Percentiles rank a stretch among this genome's conserved stretches.
phyloP scores from a whole-genome alignment of 2,113 vertebrate species.

The Forbesichthys agassizii region DNA sequence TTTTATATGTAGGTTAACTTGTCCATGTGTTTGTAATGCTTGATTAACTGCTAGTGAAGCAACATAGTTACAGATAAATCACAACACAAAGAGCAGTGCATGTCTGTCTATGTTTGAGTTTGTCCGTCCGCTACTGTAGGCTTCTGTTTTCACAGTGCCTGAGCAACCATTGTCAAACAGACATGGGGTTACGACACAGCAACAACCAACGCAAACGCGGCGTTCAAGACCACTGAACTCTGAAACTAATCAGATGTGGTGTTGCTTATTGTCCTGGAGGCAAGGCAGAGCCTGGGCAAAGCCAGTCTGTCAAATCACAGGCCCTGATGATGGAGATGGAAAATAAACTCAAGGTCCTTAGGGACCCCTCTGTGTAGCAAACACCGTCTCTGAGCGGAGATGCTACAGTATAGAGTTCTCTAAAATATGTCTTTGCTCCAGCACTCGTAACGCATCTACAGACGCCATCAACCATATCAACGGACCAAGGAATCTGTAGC shows the following conservation, averaged over 20 bases:
- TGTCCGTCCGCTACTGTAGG: conserved; percentile 31
- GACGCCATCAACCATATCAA: conserved; percentile 75
- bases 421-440: conserved; percentile 67
- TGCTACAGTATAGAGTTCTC: conserved; percentile 77
- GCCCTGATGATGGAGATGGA: conserved; percentile 80
- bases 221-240: conserved; percentile 83
- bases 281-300: conserved; percentile 69
- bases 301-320: conserved; percentile 78
- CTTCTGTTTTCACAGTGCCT: conserved; percentile 67
- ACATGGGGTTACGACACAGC: conserved; percentile 67
- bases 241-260: conserved; percentile 83
- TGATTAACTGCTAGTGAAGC: conserved; percentile 45
- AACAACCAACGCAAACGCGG: conserved; percentile 72
- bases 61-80: conserved; percentile 32
- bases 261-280: conserved; percentile 82
- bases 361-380: conserved; percentile 69
- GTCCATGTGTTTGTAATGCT: conserved; percentile 8
- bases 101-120: conserved; percentile 20
- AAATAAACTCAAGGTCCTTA: conserved; percentile 79
- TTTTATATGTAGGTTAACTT: conserved; percentile 13
- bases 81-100: conserved; percentile 24
- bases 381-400: conserved; percentile 63
- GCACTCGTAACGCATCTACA: conserved; percentile 52
- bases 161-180: conserved; percentile 74
- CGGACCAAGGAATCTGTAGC: conserved; percentile 63